A percentile compares a stretch with the other conserved stretches of the same genome.
Conservation (phyloP, 2,888 invertebrate genomes). For the Agrotis segetum region DNA sequence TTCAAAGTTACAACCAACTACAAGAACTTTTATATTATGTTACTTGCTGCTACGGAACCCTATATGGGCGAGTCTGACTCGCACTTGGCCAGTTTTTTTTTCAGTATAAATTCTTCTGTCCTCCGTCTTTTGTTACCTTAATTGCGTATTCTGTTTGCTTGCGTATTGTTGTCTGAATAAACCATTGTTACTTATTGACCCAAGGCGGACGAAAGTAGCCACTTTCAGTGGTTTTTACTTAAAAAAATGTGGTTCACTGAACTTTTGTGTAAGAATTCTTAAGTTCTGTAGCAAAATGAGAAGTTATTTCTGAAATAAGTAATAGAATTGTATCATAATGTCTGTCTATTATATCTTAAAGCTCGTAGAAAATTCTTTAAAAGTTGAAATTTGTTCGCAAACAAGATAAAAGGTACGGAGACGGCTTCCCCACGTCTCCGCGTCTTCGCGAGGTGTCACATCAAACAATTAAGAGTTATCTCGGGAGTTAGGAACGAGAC, state of each 20-base stretch:
- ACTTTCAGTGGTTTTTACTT: constrained; percentile 20
- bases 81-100: constrained; percentile 58
- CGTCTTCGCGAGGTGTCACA: constrained; percentile 72
- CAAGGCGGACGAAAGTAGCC: constrained; percentile 36
- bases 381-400: constrained; percentile 72
- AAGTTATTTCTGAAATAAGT: constrained; percentile 10
- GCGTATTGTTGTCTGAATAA: constrained; percentile 47
- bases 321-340: constrained; percentile 36
- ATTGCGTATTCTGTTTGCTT: constrained; percentile 72
- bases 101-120: constrained; percentile 67
- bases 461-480: constrained; percentile 86
- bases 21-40: no score
- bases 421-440: constrained; percentile 65
- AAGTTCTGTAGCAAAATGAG: constrained; percentile 4
- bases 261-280: constrained; percentile 1
- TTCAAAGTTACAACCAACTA: no score
- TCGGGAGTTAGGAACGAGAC: constrained; percentile 75
- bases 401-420: constrained; percentile 71
- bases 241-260: constrained; percentile 14
- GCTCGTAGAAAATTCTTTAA: constrained; percentile 67
- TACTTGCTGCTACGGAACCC: no score
- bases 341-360: constrained; percentile 50
- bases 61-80: no score
- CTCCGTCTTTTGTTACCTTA: constrained; percentile 74
- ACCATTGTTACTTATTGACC: constrained; percentile 50